phyloP scores from a whole-genome alignment of 2,797 vertebrate species.

The Nyctibius grandis region DNA sequence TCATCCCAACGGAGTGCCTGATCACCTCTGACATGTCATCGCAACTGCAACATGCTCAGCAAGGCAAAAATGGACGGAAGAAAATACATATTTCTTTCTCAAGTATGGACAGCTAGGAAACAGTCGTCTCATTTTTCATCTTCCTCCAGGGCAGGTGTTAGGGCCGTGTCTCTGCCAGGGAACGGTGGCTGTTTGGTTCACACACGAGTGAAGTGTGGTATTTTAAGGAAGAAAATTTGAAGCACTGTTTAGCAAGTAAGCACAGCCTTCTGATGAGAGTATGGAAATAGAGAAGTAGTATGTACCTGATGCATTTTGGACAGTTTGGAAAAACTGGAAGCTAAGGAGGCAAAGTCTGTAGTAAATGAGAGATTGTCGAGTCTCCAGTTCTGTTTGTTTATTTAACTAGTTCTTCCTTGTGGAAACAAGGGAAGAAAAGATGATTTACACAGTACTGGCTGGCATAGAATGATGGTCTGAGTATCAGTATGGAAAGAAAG shows the following conservation, averaged over 20 bases:
- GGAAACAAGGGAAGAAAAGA: not conserved
- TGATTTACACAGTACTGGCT: not conserved
- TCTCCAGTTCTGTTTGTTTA: not conserved
- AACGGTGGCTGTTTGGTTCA: not conserved
- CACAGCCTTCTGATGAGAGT: not conserved
- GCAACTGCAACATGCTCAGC: constrained; percentile 14
- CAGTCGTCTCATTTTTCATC: constrained; percentile 19
- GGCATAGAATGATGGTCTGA: not conserved
- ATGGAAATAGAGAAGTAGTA: not conserved
- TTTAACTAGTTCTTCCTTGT: not conserved
- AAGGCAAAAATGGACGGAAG: constrained; percentile 18
- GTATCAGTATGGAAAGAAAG: not conserved
- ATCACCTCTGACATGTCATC: constrained; percentile 31
- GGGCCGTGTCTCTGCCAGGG: not conserved
- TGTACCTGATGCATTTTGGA: not conserved
- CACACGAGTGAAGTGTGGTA: not conserved
- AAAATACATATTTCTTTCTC: constrained; percentile 45
- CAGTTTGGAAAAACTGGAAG: not conserved
- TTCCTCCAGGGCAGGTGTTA: not conserved
- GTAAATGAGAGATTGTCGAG: not conserved
- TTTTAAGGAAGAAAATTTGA: not conserved
- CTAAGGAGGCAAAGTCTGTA: not conserved
- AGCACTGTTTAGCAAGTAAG: not conserved
- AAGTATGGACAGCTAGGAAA: not conserved
- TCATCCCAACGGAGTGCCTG: not conserved